Percentiles rank a stretch among this genome's conserved stretches.
phyloP scores from a whole-genome alignment of 2,113 vertebrate species.

The Mola mola region DNA sequence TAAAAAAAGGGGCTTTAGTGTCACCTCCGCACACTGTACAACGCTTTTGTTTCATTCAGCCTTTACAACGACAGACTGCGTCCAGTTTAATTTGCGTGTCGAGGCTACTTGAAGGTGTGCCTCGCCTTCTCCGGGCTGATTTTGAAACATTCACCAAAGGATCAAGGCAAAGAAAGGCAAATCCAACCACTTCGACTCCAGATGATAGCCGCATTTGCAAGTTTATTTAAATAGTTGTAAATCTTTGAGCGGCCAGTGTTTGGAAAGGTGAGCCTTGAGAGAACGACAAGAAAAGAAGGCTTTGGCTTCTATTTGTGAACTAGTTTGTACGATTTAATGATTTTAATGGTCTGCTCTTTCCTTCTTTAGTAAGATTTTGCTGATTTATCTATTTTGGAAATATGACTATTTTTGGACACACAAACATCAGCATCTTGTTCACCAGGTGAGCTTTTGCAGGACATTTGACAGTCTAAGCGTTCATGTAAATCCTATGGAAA shows the following conservation, averaged over 20 bases:
- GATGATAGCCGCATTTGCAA: constrained; percentile 75
- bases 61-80: not conserved
- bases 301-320: not conserved
- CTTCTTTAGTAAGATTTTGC: rapidly evolving
- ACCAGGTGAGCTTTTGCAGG: constrained; percentile 63
- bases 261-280: constrained; percentile 35
- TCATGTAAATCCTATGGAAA: constrained; percentile 85
- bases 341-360: rapidly evolving
- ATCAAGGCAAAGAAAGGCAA: constrained; percentile 79
- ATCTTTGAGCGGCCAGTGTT: constrained; percentile 60
- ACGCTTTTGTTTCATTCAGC: constrained; percentile 14
- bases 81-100: constrained; percentile 36
- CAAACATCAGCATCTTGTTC: constrained; percentile 62
- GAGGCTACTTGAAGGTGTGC: constrained; percentile 36
- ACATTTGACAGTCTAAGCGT: constrained; percentile 82
- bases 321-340: not conserved
- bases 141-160: constrained; percentile 79
- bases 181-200: constrained; percentile 62
- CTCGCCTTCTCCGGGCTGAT: constrained; percentile 31
- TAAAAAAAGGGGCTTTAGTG: not conserved
- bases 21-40: not conserved
- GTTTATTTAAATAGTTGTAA: constrained; percentile 81
- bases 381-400: not conserved
- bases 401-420: constrained; percentile 20
- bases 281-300: constrained; percentile 1